These are phyloP conservation scores for Acronicta alni DNA, from an alignment of 2,888 invertebrate species.

Conservation along the genomic window DNA sequence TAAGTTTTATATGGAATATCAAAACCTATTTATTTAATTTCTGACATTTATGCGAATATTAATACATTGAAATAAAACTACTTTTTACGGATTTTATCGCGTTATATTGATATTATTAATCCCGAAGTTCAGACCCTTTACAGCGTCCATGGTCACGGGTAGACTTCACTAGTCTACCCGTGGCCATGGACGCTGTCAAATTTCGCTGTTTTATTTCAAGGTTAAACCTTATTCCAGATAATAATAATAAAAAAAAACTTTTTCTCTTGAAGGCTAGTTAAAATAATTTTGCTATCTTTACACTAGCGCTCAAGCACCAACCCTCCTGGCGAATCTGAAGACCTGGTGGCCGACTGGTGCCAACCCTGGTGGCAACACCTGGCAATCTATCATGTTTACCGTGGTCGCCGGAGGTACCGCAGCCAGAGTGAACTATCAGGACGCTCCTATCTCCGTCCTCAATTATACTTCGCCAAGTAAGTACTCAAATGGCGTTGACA, in stretches of 20 bases:
- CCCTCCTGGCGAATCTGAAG: constrained; percentile 65
- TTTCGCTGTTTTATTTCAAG: too few relatives aligned
- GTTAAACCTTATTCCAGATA: too few relatives aligned
- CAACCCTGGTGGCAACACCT: constrained; percentile 62
- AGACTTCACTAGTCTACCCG: too few relatives aligned
- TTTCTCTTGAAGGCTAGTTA: neutral
- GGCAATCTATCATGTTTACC: constrained; percentile 72
- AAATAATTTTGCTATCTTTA: neutral
- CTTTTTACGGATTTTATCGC: too few relatives aligned
- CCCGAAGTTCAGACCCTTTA: too few relatives aligned
- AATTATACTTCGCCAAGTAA: constrained; percentile 73
- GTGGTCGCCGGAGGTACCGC: constrained; percentile 69
- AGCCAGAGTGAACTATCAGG: constrained; percentile 67
- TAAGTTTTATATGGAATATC: constrained; percentile 65
- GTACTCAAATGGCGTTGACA: constrained; percentile 26
- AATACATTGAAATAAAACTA: too few relatives aligned
- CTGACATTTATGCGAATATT: too few relatives aligned
- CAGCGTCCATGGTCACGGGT: too few relatives aligned
- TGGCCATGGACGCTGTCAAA: too few relatives aligned
- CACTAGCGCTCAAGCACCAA: constrained; percentile 57
- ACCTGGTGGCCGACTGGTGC: constrained; percentile 79
- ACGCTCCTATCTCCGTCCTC: constrained; percentile 54
- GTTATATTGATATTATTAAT: too few relatives aligned
- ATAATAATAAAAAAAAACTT: too few relatives aligned
- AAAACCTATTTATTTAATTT: too few relatives aligned